phyloP scores from a whole-genome alignment of 1,140 invertebrate species.

The Diabrotica undecimpunctata region DNA sequence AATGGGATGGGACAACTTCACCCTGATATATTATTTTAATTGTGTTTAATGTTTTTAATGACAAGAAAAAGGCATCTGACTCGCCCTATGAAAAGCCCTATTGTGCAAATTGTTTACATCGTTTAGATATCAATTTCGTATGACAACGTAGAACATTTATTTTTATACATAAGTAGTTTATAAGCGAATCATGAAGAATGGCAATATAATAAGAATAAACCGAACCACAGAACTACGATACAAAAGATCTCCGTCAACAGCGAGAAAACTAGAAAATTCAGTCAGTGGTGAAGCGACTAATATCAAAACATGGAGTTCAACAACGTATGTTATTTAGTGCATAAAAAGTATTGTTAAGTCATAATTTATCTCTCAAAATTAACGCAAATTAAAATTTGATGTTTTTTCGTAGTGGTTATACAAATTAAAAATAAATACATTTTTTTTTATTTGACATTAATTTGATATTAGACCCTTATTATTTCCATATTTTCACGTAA shows the following conservation, averaged over 20 bases:
- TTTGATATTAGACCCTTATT: too few relatives aligned
- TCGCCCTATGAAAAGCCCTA: not conserved
- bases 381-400: not conserved
- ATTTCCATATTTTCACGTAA: too few relatives aligned
- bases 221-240: conserved; percentile 25
- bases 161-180: not conserved
- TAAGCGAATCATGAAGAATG: conserved; percentile 25
- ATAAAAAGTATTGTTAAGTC: not conserved
- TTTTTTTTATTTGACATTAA: too few relatives aligned
- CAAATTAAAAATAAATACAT: too few relatives aligned
- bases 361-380: not conserved
- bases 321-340: conserved; percentile 1
- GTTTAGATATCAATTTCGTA: not conserved
- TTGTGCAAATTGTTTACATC: not conserved
- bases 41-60: too few relatives aligned
- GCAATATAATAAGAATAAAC: conserved; percentile 21
- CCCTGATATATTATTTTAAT: too few relatives aligned
- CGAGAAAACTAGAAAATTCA: conserved; percentile 12
- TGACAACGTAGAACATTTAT: not conserved
- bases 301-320: conserved; percentile 1
- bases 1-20: too few relatives aligned
- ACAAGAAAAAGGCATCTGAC: not conserved
- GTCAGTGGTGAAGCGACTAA: conserved; percentile 1
- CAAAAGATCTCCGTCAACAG: conserved; percentile 21
- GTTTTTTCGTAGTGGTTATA: too few relatives aligned